Evolutionary conservation across 2,797 vertebrate species (phyloP).

Genomic region (Pseudochirops corinnae): DNA sequence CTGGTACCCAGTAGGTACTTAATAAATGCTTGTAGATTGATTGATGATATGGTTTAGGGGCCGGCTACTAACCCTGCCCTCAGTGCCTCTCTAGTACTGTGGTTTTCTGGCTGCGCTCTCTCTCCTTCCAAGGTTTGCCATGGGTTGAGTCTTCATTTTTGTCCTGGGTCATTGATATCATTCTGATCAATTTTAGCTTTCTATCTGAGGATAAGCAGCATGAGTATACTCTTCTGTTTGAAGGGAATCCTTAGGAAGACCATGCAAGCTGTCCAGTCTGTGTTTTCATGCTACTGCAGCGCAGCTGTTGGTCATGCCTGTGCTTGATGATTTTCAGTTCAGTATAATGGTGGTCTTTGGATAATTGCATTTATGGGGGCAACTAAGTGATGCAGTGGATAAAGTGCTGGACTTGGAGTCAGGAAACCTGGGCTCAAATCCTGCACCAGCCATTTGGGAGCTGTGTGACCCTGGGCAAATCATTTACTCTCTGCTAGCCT

Average conservation of each 20-base stretch:
- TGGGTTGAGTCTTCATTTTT: background rate
- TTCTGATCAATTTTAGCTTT: constrained; percentile 7
- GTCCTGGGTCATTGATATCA: background rate
- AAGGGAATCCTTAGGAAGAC: constrained; percentile 36
- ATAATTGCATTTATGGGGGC: constrained; percentile 11
- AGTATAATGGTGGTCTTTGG: constrained; percentile 3
- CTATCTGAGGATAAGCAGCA: background rate
- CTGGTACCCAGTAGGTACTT: too few relatives aligned
- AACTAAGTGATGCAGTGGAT: background rate
- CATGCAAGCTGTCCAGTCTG: background rate
- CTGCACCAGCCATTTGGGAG: background rate
- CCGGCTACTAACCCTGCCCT: background rate
- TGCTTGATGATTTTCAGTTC: too few relatives aligned
- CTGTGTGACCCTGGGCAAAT: background rate
- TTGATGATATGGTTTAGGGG: background rate
- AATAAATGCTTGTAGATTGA: background rate
- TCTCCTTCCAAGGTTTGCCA: too few relatives aligned
- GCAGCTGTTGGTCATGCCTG: background rate
- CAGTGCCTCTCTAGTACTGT: too few relatives aligned
- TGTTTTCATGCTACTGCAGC: constrained; percentile 25
- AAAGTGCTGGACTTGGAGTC: background rate
- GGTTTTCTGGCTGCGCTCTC: too few relatives aligned
- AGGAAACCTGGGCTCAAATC: background rate
- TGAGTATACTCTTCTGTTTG: constrained; percentile 31
- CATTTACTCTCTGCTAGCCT: background rate